These are phyloP conservation scores for Wiebesia pumilae DNA, from an alignment of 1,140 invertebrate species.

Conservation along the genomic window DNA sequence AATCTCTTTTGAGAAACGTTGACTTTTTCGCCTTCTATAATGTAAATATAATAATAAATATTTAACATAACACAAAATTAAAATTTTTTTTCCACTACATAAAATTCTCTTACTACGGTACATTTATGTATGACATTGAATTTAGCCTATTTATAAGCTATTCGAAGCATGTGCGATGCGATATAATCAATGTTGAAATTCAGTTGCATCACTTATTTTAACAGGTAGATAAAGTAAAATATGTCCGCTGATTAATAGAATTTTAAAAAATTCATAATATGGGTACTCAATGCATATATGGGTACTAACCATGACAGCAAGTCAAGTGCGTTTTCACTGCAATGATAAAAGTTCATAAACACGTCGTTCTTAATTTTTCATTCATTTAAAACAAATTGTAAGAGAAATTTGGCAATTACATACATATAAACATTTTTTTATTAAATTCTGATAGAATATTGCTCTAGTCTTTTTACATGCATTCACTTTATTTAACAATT, in stretches of 20 bases:
- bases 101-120: no score
- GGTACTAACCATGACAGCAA: slow-evolving; percentile 27
- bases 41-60: no score
- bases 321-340: neutral
- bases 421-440: no score
- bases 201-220: slow-evolving; percentile 32
- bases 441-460: no score
- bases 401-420: no score
- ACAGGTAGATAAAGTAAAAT: slow-evolving; percentile 4
- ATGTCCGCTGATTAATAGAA: neutral
- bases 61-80: no score
- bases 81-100: no score
- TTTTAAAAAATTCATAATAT: slow-evolving; percentile 41
- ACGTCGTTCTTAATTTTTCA: neutral
- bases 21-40: no score
- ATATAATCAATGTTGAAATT: slow-evolving; percentile 36
- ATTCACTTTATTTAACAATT: no score
- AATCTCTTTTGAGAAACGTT: no score
- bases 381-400: neutral
- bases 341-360: neutral
- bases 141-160: neutral
- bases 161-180: slow-evolving; percentile 5
- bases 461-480: no score
- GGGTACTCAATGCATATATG: slow-evolving; percentile 45
- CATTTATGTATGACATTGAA: neutral